Evolutionary conservation across 2,797 vertebrate genomes (phyloP), one percentile per base, ranked within the genome.

Genomic region (Muscicapa striata): DNA sequence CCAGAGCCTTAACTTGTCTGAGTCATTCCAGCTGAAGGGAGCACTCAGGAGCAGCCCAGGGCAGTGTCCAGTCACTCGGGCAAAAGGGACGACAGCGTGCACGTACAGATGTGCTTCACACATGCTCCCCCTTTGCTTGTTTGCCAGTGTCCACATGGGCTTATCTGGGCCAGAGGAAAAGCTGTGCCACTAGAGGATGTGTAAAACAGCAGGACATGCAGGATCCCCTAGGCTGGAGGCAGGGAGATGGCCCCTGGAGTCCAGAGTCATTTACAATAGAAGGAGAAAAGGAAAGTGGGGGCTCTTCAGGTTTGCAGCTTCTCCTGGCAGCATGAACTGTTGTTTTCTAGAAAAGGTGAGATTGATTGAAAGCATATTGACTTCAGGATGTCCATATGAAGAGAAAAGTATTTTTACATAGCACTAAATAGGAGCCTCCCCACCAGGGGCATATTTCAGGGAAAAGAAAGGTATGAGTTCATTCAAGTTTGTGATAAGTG

Each of bases 21-120:
- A 58, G 46, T 41, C 21, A 7, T 58, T 66, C 19, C 1, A 4
- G n/a, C 38, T 69, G n/a, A 54, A 82, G n/a, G 36, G n/a, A 84
- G 22, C 26, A 6, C 49, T 48, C 15, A 4, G 29, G 54, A 45
- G 68, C 67, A 57, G 38, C 30, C 13, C 41, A 5, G 32, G 6
- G 29, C 7, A 6, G 46, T 26, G 52, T 15, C 38, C 13, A 3
- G 15, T 18, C 18, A 5, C 68, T 21, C 24, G 11, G 23, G 22
- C 17, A 32, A 13, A 29, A 41, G 29, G 22, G 13, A 9, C 0
- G 0, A 46, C 34, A 57, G 29, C 0, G 0, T 34, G 22, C 29
- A 1, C 4, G 0, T 10, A 29, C 32, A 41, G 30, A n/a, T 0
- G 0, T 3, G 11, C 46, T 45, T 73, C 36, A 68, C 46, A 30